Evolutionary conservation across 1,140 invertebrate species (phyloP).

Genomic region (Cotesia typhae): DNA sequence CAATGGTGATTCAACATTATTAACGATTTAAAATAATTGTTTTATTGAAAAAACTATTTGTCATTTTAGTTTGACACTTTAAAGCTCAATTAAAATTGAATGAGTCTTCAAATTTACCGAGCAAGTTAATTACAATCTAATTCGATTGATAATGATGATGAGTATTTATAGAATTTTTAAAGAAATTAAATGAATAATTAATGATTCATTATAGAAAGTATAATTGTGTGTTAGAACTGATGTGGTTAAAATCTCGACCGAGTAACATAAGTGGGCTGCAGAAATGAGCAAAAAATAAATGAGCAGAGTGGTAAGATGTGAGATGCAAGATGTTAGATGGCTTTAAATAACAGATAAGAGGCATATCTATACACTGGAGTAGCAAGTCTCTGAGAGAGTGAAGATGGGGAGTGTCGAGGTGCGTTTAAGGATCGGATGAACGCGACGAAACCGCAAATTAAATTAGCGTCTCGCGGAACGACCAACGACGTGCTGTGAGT

Average conservation of each 20-base stretch:
- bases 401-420: conserved; percentile 10
- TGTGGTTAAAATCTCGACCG: no score
- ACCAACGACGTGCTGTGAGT: conserved; percentile 28
- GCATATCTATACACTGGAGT: not conserved
- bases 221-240: no score
- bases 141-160: no score
- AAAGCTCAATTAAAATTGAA: not conserved
- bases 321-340: not conserved
- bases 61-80: not conserved
- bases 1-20: conserved; percentile 24
- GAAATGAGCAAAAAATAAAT: no score
- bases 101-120: no score
- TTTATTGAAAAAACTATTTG: not conserved
- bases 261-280: no score
- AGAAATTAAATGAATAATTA: no score
- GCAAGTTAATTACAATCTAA: no score
- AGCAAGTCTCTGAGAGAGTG: not conserved
- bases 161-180: no score
- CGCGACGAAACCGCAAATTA: conserved; percentile 63
- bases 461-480: conserved; percentile 58
- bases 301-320: no score
- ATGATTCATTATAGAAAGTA: no score
- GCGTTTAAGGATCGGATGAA: conserved; percentile 39
- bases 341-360: not conserved
- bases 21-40: not conserved